phyloP scores from a whole-genome alignment of 92 coral and sea anemone genomes.

The Ricordea florida region DNA sequence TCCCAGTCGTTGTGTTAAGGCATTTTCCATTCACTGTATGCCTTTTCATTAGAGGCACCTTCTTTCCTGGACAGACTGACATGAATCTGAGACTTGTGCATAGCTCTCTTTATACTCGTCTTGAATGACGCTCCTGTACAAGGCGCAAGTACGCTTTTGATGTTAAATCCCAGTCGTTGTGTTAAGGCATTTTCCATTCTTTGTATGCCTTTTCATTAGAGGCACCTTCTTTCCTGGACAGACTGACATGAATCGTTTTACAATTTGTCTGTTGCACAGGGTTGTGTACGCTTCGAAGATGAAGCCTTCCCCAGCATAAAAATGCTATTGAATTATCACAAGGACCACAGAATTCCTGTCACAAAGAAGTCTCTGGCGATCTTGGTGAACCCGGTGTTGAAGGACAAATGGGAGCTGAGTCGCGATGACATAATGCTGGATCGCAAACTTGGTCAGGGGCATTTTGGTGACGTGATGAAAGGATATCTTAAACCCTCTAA shows the following conservation, averaged over 20 bases:
- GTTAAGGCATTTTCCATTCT: no score
- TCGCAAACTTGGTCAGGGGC: constrained; percentile 88
- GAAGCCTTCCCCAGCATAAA: constrained; percentile 84
- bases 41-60: no score
- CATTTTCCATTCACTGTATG: no score
- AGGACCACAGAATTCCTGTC: constrained; percentile 60
- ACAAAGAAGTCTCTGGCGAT: constrained; percentile 88
- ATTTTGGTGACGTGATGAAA: constrained; percentile 98
- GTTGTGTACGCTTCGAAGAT: constrained; percentile 88
- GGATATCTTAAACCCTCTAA: constrained; percentile 71
- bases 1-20: no score
- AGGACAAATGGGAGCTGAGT: constrained; percentile 76
- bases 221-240: not conserved
- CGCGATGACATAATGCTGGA: constrained; percentile 65
- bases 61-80: no score
- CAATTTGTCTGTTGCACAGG: constrained; percentile 48
- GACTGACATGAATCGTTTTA: not conserved
- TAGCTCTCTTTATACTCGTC: no score
- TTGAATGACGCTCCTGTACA: no score
- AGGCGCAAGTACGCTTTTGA: no score
- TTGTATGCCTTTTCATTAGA: no score
- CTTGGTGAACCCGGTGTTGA: constrained; percentile 54
- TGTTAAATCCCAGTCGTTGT: no score
- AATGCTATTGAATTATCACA: constrained; percentile 79
- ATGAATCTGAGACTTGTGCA: no score